These are phyloP conservation scores for Coregonus ussuriensis DNA, from an alignment of 2,797 vertebrate genomes.

Conservation along the genomic window DNA sequence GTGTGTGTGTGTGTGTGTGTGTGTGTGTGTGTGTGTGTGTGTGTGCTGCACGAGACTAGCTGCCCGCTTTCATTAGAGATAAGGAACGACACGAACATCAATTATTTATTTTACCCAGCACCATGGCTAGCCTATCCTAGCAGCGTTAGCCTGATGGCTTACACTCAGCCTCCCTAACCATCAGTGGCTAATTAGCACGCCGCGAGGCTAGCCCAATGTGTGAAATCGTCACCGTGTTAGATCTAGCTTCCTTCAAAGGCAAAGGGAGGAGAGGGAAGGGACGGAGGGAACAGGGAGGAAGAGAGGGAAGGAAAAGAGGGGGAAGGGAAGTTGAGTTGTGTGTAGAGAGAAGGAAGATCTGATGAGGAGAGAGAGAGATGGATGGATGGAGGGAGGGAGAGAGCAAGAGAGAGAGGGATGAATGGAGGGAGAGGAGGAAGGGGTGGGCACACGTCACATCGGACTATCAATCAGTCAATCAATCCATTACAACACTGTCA, in stretches of 20 bases:
- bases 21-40: constrained; percentile 10
- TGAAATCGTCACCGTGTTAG: constrained; percentile 33
- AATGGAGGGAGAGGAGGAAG: background rate
- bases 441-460: constrained; percentile 2
- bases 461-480: background rate
- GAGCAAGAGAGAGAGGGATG: background rate
- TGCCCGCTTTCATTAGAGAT: constrained; percentile 64
- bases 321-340: background rate
- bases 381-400: background rate
- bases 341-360: background rate
- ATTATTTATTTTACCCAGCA: constrained; percentile 69
- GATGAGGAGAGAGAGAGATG: background rate
- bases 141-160: constrained; percentile 37
- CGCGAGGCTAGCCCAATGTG: constrained; percentile 20
- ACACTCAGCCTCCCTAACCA: constrained; percentile 25
- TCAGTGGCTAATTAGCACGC: constrained; percentile 52
- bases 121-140: constrained; percentile 25
- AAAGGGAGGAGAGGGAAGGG: background rate
- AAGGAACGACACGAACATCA: constrained; percentile 56
- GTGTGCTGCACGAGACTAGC: constrained; percentile 50
- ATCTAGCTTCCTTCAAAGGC: background rate
- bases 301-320: background rate
- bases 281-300: background rate
- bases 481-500: constrained; percentile 37
- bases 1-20: constrained; percentile 8